Evolutionary conservation across 2,888 invertebrate genomes (phyloP), one percentile per base, ranked within the genome.

Genomic region (Volucella bombylans): DNA sequence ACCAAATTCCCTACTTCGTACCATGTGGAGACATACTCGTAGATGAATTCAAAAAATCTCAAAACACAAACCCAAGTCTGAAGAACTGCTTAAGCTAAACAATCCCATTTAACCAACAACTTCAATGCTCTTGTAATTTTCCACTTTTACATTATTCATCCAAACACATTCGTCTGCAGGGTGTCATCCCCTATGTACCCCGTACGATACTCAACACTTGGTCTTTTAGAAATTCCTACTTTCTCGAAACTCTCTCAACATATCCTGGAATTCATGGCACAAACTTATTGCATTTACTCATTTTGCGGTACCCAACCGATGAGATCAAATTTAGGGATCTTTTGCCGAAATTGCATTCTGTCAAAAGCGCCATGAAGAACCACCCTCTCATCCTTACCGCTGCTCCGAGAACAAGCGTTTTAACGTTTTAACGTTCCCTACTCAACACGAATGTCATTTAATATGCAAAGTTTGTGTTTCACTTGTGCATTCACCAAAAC

Each of bases 361-460:
- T 85, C 85, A 80, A 85, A 85, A 80, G 80, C 80, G 71, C 81
- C 14, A 85, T 85, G 76, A 85, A 67, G 52, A 54, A 18, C 55
- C 67, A 64, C 61, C 54, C 38, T 47, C 49, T 6, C n/a, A 8
- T 1, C 39, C 4, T 41, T 57, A 9, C n/a, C n/a, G 1, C n/a
- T 8, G 57, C 39, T 68, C 8, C 52, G 6, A 59, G n/a, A 69
- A 80, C 74, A 74, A 79, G 80, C 80, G 79, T 71, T 76, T 80
- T 57, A 65, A 68, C 81, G 88, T 86, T 88, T 80, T 57, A 65
- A 68, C 81, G 88, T 86, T 88, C 87, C 89, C 87, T 87, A 88
- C 89, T 89, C 89, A 90, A 89, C 89, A 88, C 89, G 87, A 89
- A 89, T 89, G 89, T 89, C 89, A 90, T 89, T 89, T 90, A 90